phyloP scores from a whole-genome alignment of 2,888 invertebrate genomes.

The Zygogramma bicolorata region DNA sequence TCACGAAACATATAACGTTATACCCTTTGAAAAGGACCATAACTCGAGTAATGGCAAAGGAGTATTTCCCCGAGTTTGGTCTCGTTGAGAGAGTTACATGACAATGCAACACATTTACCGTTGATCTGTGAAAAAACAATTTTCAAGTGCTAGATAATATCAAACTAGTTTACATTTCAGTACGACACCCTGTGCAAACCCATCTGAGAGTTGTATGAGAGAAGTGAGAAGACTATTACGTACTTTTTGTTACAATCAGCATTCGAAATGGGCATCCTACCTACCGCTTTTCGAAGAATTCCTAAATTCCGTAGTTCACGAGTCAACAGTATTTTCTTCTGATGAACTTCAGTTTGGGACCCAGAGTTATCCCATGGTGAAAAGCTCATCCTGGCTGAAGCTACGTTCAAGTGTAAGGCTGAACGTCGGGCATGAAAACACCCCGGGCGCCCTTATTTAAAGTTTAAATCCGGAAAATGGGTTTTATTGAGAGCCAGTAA shows the following conservation, averaged over 20 bases:
- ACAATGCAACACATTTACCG: neutral
- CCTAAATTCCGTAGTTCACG: too few relatives aligned
- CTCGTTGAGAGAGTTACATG: neutral
- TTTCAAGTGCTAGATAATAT: too few relatives aligned
- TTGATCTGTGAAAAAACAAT: neutral
- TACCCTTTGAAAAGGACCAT: too few relatives aligned
- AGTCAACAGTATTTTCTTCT: too few relatives aligned
- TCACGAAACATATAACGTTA: too few relatives aligned
- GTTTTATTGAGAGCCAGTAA: neutral
- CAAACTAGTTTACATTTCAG: too few relatives aligned
- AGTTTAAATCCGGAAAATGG: neutral
- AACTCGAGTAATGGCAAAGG: neutral
- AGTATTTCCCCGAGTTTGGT: neutral
- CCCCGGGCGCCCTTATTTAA: neutral
- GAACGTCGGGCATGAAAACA: neutral
- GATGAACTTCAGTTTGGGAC: neutral
- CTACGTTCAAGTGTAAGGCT: neutral
- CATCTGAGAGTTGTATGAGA: too few relatives aligned
- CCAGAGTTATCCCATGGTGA: neutral
- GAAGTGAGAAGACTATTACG: too few relatives aligned
- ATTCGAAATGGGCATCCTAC: too few relatives aligned
- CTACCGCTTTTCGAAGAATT: too few relatives aligned
- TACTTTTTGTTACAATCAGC: too few relatives aligned
- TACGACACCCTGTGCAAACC: too few relatives aligned
- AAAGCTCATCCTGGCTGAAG: neutral